Conservation (phyloP, 1,140 invertebrate species). For the Nephila pilipes region DNA sequence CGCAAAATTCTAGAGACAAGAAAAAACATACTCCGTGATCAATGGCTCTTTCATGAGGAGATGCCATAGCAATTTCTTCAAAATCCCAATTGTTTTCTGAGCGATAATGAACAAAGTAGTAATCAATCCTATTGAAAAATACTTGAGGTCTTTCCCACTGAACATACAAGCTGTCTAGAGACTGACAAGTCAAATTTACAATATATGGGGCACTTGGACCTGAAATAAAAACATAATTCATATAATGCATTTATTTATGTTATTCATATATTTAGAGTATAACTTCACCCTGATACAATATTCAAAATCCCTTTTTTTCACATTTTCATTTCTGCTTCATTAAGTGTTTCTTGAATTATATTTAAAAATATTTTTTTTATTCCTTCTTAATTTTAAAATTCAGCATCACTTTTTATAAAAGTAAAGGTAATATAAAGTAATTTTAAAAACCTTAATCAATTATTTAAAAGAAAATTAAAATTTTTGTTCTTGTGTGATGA, state of each 20-base stretch:
- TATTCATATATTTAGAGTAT: neutral
- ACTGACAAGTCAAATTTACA: slow-evolving; percentile 90
- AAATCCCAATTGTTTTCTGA: slow-evolving; percentile 84
- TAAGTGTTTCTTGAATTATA: no score
- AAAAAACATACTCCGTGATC: slow-evolving; percentile 66
- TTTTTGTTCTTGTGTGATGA: no score
- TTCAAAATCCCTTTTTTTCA: no score
- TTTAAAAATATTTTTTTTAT: no score
- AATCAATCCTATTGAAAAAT: slow-evolving; percentile 87
- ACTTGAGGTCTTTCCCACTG: slow-evolving; percentile 89
- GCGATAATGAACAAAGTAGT: slow-evolving; percentile 88
- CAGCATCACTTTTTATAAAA: no score
- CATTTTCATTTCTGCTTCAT: no score
- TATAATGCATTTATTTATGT: neutral
- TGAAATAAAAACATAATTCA: slow-evolving; percentile 53
- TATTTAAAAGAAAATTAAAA: no score
- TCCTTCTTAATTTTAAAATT: no score
- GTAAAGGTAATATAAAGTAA: no score
- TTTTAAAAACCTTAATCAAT: no score
- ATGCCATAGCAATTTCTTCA: slow-evolving; percentile 85
- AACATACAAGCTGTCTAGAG: slow-evolving; percentile 87
- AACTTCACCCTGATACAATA: no score
- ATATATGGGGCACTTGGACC: slow-evolving; percentile 88
- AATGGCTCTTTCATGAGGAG: slow-evolving; percentile 79
- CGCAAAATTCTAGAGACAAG: no score